Percentiles rank a stretch among this genome's conserved stretches.
phyloP scores from a whole-genome alignment of 1,140 invertebrate genomes.

The Goniozus legneri region DNA sequence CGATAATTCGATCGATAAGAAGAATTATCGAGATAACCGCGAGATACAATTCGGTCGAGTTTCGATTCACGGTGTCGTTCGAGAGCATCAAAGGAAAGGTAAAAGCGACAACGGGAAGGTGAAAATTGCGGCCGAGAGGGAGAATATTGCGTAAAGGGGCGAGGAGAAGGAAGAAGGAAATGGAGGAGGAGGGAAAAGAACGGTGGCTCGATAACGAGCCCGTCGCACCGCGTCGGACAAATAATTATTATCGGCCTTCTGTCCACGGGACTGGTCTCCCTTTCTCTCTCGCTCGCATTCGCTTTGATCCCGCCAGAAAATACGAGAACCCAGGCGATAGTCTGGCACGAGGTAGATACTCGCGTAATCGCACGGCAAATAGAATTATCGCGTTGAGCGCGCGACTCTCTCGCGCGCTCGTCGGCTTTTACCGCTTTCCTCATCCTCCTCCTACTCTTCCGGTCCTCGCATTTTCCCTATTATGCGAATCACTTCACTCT shows the following conservation, averaged over 20 bases:
- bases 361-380: conserved; percentile 40
- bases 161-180: background rate
- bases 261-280: conserved; percentile 27
- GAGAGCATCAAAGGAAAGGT: too few species aligned
- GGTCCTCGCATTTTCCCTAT: conserved; percentile 20
- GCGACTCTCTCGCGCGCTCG: conserved; percentile 17
- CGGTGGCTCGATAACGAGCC: conserved; percentile 27
- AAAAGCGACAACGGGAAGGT: conserved; percentile 1
- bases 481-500: conserved; percentile 20
- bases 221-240: conserved; percentile 33
- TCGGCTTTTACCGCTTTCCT: background rate
- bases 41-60: too few species aligned
- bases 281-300: too few species aligned
- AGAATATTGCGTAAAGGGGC: background rate
- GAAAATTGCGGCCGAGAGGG: background rate
- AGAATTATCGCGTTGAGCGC: conserved; percentile 38
- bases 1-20: too few species aligned
- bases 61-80: too few species aligned
- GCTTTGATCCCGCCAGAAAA: conserved; percentile 36
- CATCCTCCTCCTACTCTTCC: too few species aligned
- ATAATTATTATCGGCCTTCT: conserved; percentile 39
- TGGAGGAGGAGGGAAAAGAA: background rate
- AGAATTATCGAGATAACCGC: too few species aligned
- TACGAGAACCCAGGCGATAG: conserved; percentile 26
- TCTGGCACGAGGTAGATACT: conserved; percentile 31